A percentile compares a stretch with the other conserved stretches of the same genome.
phyloP scores from a whole-genome alignment of 1,140 invertebrate genomes.

The Drosophila tropicalis region DNA sequence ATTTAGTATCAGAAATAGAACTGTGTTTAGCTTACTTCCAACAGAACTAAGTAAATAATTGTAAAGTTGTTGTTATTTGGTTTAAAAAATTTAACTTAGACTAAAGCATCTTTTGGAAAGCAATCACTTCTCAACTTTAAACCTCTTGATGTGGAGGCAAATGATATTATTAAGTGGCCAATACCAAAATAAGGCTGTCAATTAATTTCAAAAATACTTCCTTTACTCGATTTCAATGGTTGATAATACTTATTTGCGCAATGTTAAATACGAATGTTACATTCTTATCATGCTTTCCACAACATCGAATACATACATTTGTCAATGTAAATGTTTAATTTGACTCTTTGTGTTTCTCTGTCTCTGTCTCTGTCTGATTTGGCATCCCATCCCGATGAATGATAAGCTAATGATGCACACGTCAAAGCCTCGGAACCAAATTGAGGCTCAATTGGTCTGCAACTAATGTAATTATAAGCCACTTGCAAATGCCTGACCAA shows the following conservation, averaged over 20 bases:
- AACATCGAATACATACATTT: constrained; percentile 1
- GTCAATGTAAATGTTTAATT: constrained; percentile 12
- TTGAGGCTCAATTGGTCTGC: constrained; percentile 58
- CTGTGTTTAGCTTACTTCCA: no score
- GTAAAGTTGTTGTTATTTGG: no score
- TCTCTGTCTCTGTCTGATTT: constrained; percentile 21
- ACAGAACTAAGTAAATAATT: no score
- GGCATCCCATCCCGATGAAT: constrained; percentile 38
- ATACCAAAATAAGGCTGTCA: no score
- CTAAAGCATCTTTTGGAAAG: no score
- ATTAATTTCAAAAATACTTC: no score
- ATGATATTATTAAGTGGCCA: no score
- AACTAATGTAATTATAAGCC: constrained; percentile 76
- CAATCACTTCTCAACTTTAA: no score
- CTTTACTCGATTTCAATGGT: background rate
- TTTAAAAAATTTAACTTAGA: no score
- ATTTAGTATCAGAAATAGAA: no score
- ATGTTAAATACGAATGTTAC: background rate
- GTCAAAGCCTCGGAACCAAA: constrained; percentile 44
- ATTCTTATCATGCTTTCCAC: no score
- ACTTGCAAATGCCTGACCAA: constrained; percentile 62
- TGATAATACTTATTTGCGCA: background rate
- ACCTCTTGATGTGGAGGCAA: no score
- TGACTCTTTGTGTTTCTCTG: background rate
- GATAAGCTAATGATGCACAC: constrained; percentile 75